Percentiles rank a stretch among this genome's conserved stretches.
phyloP scores from a whole-genome alignment of 2,888 invertebrate genomes.

The Teleogryllus oceanicus region DNA sequence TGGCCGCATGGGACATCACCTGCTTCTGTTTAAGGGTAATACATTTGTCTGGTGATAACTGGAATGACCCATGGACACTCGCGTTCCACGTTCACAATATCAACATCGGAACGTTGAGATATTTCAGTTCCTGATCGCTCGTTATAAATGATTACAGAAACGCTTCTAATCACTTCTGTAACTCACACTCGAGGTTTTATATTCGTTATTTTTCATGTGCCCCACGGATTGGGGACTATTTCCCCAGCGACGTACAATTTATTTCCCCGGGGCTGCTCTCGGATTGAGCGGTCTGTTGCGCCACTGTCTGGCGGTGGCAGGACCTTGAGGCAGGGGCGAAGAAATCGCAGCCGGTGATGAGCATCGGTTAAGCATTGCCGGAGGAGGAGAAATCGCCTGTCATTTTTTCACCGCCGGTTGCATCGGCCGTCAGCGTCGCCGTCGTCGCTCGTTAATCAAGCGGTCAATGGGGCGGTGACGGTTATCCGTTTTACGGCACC shows the following conservation, averaged over 20 bases:
- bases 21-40: too few relatives aligned
- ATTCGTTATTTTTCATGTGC: conserved; percentile 4
- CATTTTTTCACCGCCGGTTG: neutral
- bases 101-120: too few relatives aligned
- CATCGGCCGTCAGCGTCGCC: neutral
- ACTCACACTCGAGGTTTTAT: neutral
- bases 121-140: too few relatives aligned
- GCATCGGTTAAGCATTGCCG: neutral
- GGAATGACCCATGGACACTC: too few relatives aligned
- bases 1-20: too few relatives aligned
- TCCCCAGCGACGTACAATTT: neutral
- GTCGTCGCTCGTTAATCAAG: conserved; percentile 3
- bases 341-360: neutral
- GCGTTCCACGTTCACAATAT: too few relatives aligned
- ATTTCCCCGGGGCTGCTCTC: neutral
- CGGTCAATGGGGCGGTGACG: neutral
- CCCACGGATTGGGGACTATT: neutral
- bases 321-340: neutral
- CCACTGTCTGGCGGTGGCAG: neutral
- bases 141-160: too few relatives aligned
- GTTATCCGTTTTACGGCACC: neutral
- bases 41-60: too few relatives aligned
- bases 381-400: neutral
- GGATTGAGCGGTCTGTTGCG: conserved; percentile 5
- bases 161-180: neutral